Base-by-base conservation (phyloP, 1,140 invertebrate species). In the Calephelis nemesis region DNA sequence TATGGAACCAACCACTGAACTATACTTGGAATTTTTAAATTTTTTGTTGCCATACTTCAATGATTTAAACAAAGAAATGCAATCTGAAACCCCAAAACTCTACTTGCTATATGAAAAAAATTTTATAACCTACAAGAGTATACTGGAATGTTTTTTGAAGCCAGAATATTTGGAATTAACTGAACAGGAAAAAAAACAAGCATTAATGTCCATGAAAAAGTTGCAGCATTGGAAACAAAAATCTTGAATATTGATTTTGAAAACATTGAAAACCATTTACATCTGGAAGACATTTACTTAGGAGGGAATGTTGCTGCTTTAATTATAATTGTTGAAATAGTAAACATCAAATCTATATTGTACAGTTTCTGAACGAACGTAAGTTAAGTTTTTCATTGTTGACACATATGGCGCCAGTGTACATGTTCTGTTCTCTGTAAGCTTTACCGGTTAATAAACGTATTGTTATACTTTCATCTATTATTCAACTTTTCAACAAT, bases 1-100 rank as follows among this genome's bases (percentile, higher is more conserved):
- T 54, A 62, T 74, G 39, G 72, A 83, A 70, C 81, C 79, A 9
- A 65, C 70, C 49, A 81, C 72, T 9, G 72, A 82, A 75, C 48
- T 81, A 63, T 85, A 79, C 58, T 73, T 83, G 39, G 52, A 77
- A 11, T 83, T 83, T 76, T 78, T 81, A 52, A 65, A 75, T 63
- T 83, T 74, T 79, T 73, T 68, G 13, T 76, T 81, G 62, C 81
- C 79, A 10, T 67, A 66, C 30, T 83, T 83, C 49, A 72, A 54
- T 49, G 75, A 79, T 58, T 30, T 82, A 0, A 82, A 84, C 63
- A 79, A 77, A 79, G 76, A 82, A 77, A 84, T 84, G 79, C 82
- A 84, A 74, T 73, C 78, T n/a, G 77, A 81, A 68, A 74, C 15
- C 13, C 75, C 79, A 15, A 77, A 82, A 75, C 39, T 83, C 13